Percentiles rank a stretch among this genome's conserved stretches.
Evolutionary conservation across 1,140 invertebrate genomes (phyloP).

Genomic region (Musca domestica): DNA sequence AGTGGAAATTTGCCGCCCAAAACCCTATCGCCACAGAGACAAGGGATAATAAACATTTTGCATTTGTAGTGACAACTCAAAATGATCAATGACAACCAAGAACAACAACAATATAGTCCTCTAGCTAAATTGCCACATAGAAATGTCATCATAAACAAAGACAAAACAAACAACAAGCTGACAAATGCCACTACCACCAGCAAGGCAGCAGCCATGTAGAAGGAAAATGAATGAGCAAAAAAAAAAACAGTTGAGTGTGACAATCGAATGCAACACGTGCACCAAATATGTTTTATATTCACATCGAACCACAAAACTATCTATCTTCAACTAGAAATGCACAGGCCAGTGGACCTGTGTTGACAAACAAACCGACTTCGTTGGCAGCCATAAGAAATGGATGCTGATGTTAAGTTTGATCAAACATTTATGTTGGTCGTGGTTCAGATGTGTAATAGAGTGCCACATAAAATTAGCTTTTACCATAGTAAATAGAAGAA

Average conservation of each 20-base stretch:
- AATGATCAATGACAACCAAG: not conserved
- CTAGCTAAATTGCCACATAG: not conserved
- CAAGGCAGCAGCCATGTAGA: not conserved
- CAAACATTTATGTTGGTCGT: too few species aligned
- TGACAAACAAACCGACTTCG: too few species aligned
- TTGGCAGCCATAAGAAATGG: too few species aligned
- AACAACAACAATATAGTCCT: not conserved
- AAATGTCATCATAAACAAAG: not conserved
- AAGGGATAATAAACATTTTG: not conserved
- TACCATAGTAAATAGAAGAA: too few species aligned
- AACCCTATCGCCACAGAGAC: not conserved
- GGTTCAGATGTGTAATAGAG: too few species aligned
- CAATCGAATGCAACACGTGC: conserved; percentile 10
- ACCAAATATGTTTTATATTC: conserved; percentile 18
- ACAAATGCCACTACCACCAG: not conserved
- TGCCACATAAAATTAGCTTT: too few species aligned
- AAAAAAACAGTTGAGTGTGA: not conserved
- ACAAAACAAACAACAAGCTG: not conserved
- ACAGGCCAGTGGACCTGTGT: too few species aligned
- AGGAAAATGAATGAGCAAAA: not conserved
- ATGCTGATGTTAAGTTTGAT: too few species aligned
- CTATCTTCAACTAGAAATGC: too few species aligned
- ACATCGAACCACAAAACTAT: not conserved
- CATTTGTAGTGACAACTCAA: not conserved
- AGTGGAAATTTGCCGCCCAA: too few species aligned